Evolutionary conservation across 2,888 invertebrate genomes (phyloP), one percentile per base, ranked within the genome.

Genomic region (Hemicrepidius hirtus): DNA sequence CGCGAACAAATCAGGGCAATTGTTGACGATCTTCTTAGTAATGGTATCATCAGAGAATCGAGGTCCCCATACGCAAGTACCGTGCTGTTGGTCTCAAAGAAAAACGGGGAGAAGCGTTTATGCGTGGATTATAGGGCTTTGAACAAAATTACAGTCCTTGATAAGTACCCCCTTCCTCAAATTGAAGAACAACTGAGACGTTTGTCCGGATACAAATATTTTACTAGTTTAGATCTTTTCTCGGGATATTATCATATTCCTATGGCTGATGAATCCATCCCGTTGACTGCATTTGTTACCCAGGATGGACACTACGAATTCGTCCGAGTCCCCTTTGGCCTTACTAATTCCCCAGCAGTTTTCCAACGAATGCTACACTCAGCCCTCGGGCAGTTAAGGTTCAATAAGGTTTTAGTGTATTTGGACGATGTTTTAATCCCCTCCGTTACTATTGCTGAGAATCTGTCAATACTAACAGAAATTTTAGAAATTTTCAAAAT

Each of bases 171-270:
- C 4, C 20, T 50, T 16, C 20, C 50, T 10, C 50, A 20, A 20
- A 50, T 50, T 28, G 50, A 50, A 20, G 50, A 20, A 50, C 50
- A 50, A 50, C 28, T 50, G n/a, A 4, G 20, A 20, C 50, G 21
- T 9, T 10, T 50, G 4, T 50, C 50, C 1, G 50, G 21, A 7
- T 21, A 12, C 12, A 50, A 16, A 65, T 50, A 24, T 18, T 50
- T 50, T 20, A 20, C 50, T 40, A 37, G 13, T 21, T 55, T 70
- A 10, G 49, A 70, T 57, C 13, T 74, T 20, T 55, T 59, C 3
- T 44, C 59, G 2, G 81, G 79, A 0, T 82, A 73, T 62, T 76
- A 78, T 64, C 80, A 80, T 37, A 78, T 82, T 10, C 77, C 75
- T 0, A 65, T 83, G 50, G 53, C 37, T 0, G 50, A 71, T 20